These are phyloP conservation scores for Hippocampus kuda DNA, from an alignment of 2,797 vertebrate species.

Conservation along the genomic window DNA sequence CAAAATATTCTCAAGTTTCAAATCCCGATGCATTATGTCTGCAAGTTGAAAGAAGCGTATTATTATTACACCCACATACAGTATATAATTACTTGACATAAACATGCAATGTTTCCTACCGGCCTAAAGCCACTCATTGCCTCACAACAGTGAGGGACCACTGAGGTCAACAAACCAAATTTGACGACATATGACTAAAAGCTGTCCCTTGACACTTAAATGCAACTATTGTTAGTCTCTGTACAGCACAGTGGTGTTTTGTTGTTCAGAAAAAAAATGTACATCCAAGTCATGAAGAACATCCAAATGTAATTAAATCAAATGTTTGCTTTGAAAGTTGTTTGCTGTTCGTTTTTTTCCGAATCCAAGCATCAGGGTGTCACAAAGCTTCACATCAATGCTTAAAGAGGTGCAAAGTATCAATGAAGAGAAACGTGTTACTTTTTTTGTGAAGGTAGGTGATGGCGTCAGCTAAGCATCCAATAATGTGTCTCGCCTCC, in stretches of 20 bases:
- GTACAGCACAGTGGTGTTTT: too few species aligned
- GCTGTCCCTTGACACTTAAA: neutral
- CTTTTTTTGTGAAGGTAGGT: constrained; percentile 76
- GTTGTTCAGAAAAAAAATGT: too few species aligned
- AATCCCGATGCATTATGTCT: constrained; percentile 80
- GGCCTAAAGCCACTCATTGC: neutral
- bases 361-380: neutral
- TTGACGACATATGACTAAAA: neutral
- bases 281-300: too few species aligned
- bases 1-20: constrained; percentile 89
- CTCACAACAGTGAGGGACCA: neutral
- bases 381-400: neutral
- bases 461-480: constrained; percentile 70
- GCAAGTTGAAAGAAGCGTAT: constrained; percentile 7
- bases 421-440: constrained; percentile 32
- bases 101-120: neutral
- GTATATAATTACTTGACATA: neutral
- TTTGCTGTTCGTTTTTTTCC: neutral
- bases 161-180: neutral
- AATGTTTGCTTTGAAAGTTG: too few species aligned
- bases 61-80: neutral
- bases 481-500: constrained; percentile 74
- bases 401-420: neutral
- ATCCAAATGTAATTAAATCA: too few species aligned
- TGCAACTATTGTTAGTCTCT: too few species aligned